Percentiles rank a stretch among this genome's conserved stretches.
Conservation (phyloP, 2,888 invertebrate genomes). For the Cephus sareptanus region DNA sequence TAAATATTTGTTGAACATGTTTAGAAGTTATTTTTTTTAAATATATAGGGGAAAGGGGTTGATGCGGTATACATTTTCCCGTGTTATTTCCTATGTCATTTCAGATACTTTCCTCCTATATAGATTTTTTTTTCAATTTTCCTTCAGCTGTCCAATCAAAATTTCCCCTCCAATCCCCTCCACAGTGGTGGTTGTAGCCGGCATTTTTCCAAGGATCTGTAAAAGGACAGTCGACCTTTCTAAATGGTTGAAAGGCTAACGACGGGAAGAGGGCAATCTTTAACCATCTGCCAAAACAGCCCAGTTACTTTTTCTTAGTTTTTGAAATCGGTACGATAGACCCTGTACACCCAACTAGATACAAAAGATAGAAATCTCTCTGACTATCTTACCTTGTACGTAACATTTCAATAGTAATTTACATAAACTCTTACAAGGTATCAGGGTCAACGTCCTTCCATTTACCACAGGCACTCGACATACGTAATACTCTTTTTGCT, state of each 20-base stretch:
- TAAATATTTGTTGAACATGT: neutral
- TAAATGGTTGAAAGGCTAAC: slow-evolving; percentile 26
- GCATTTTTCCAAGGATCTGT: neutral
- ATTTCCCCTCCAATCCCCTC: neutral
- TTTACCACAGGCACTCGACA: neutral
- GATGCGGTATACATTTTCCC: no score
- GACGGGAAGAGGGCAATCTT: slow-evolving; percentile 55
- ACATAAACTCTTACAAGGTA: neutral
- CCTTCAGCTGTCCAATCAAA: neutral
- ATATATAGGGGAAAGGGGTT: slow-evolving; percentile 1
- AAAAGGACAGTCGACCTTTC: slow-evolving; percentile 1
- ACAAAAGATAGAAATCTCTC: neutral
- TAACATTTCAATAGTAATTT: neutral
- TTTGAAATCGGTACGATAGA: neutral
- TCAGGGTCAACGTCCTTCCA: neutral
- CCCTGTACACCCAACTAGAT: neutral
- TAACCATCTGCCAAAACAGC: slow-evolving; percentile 38
- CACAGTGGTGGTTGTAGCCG: neutral
- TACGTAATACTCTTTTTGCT: neutral
- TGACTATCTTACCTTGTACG: neutral
- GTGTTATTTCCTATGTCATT: no score
- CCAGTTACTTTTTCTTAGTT: neutral
- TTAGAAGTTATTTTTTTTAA: slow-evolving; percentile 8
- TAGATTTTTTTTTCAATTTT: slow-evolving; percentile 26
- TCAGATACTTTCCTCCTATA: no score